Conservation (phyloP, 2,797 vertebrate species). For the Pristis pectinata region DNA sequence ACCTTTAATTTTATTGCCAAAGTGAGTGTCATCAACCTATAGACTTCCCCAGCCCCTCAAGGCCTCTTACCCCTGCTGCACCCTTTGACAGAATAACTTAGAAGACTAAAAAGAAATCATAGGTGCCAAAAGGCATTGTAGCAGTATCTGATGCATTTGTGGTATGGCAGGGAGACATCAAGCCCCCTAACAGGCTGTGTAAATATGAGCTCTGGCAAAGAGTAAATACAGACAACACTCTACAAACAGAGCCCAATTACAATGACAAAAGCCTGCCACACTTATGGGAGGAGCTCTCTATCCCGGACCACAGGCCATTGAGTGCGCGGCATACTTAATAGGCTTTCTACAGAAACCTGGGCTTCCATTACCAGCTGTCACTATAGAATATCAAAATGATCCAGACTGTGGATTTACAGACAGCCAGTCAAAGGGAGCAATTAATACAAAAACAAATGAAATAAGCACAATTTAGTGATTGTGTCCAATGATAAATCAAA, state of each 20-base stretch:
- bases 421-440: conserved; percentile 56
- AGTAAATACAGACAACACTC: conserved; percentile 69
- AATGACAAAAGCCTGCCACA: conserved; percentile 89
- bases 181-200: conserved; percentile 56
- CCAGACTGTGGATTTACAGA: conserved; percentile 49
- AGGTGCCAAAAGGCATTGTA: conserved; percentile 61
- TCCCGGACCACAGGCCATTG: conserved; percentile 74
- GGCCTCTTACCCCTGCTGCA: conserved; percentile 45
- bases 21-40: conserved; percentile 60
- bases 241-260: conserved; percentile 73
- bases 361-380: conserved; percentile 85
- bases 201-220: conserved; percentile 62
- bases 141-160: conserved; percentile 45
- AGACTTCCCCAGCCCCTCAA: conserved; percentile 51
- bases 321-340: conserved; percentile 82
- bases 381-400: conserved; percentile 67
- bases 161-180: conserved; percentile 40
- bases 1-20: conserved; percentile 13
- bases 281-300: conserved; percentile 82
- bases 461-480: conserved; percentile 60
- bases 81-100: conserved; percentile 39
- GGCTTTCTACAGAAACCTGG: conserved; percentile 74
- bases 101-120: conserved; percentile 51
- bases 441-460: conserved; percentile 63
- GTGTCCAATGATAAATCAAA: conserved; percentile 56